These are phyloP conservation scores for Acronicta aceris DNA, from an alignment of 2,888 invertebrate genomes.

Conservation along the genomic window DNA sequence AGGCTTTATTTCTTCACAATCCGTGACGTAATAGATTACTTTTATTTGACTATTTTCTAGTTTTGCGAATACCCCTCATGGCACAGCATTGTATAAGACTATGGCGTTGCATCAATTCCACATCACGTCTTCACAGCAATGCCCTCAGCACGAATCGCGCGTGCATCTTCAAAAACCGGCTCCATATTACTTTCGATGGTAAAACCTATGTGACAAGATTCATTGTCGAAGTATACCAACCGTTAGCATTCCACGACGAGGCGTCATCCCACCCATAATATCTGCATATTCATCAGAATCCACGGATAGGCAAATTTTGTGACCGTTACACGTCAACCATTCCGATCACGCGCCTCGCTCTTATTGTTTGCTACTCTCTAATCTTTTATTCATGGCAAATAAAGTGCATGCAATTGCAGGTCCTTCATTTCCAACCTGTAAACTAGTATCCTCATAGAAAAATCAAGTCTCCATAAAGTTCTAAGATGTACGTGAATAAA, in stretches of 20 bases:
- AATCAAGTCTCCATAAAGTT: no score
- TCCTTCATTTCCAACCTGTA: slow-evolving; percentile 57
- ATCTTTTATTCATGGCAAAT: slow-evolving; percentile 77
- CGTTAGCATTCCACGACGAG: slow-evolving; percentile 83
- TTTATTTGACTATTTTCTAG: neutral
- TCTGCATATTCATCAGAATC: slow-evolving; percentile 85
- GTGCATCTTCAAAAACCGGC: slow-evolving; percentile 69
- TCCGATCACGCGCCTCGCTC: slow-evolving; percentile 72
- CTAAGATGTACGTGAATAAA: slow-evolving; percentile 35
- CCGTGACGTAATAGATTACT: neutral
- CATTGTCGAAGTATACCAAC: slow-evolving; percentile 81
- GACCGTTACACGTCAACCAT: slow-evolving; percentile 75
- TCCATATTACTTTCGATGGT: slow-evolving; percentile 69
- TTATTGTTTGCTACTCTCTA: slow-evolving; percentile 64
- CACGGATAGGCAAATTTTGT: slow-evolving; percentile 74
- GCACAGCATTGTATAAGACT: slow-evolving; percentile 10
- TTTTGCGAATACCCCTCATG: neutral
- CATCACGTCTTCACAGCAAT: slow-evolving; percentile 36
- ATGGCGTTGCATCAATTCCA: slow-evolving; percentile 28
- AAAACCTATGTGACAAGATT: slow-evolving; percentile 61
- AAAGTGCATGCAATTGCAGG: slow-evolving; percentile 65
- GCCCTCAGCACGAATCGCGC: slow-evolving; percentile 49
- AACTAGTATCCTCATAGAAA: slow-evolving; percentile 66
- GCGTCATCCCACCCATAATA: slow-evolving; percentile 76
- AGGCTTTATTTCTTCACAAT: no score